Evolutionary conservation across 1,140 invertebrate genomes (phyloP), one percentile per base, ranked within the genome.

Genomic region (Lineus longissimus): DNA sequence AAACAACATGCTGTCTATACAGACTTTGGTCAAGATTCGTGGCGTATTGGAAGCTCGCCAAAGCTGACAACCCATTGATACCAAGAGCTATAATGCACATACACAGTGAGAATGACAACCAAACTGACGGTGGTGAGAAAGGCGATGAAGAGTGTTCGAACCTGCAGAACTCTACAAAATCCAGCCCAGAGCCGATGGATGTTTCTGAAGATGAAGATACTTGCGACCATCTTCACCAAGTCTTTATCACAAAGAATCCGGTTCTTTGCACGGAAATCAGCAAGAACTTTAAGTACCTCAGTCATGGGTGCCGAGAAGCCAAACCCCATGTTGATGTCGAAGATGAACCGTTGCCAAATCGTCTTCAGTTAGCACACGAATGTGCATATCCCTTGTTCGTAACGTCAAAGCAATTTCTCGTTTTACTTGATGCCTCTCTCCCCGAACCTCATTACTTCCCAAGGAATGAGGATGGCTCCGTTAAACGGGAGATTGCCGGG

Each of bases 1-100:
- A 79, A 51, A 79, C 77, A 11, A 79, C 77, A 0, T 78, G 76
- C 43, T 79, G 76, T 59, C 47, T 79, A 61, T 79, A 78, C 65
- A 59, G 77, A 55, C 62, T 79, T 23, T 79, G 77, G 77, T 70
- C 59, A 33, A 61, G 66, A n/a, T 79, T 73, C 63, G 47, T 74
- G 9, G 61, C 57, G 1, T 77, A 77, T 63, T 79, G 76, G 77
- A 66, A 64, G 11, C 63, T 70, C 23, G 69, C 70, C 27, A 66
- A 64, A 30, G 67, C 62, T 4, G 64, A 59, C 7, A 27, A 27
- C 25, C 68, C 71, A 41, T 55, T 73, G 29, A 65, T 73, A 22
- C 75, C 71, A 0, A 47, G 70, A 36, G 33, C 33, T 7, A 15
- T 36, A 15, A 36, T 7, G 33, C 15, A 36, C 15, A n/a, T 4